phyloP scores from a whole-genome alignment of 2,113 vertebrate genomes.

The Turnix velox region DNA sequence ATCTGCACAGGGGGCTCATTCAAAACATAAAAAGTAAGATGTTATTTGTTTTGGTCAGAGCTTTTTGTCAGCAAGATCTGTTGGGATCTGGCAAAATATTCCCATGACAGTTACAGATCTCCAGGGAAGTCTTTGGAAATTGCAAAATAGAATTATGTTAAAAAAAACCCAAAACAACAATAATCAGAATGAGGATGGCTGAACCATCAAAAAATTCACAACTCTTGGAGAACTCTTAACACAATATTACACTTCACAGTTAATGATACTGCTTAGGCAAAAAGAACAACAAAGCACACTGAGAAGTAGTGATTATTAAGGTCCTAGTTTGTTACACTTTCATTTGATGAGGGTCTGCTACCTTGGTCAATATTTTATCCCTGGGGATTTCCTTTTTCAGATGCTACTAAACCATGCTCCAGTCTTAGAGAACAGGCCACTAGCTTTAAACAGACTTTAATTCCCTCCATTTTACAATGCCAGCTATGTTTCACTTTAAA shows the following conservation, averaged over 20 bases:
- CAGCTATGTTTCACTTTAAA: not conserved
- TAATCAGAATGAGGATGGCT: constrained; percentile 4
- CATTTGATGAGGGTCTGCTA: not conserved
- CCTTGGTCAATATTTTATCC: constrained; percentile 27
- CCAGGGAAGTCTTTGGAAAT: not conserved
- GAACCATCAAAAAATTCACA: not conserved
- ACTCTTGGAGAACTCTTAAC: not conserved
- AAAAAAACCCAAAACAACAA: too few relatives aligned
- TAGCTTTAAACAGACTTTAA: not conserved
- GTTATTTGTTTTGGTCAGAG: not conserved
- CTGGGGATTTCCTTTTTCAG: constrained; percentile 18
- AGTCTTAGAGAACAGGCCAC: not conserved
- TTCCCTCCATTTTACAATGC: not conserved
- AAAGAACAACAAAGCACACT: not conserved
- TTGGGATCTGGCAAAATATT: not conserved
- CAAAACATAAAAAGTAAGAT: not conserved
- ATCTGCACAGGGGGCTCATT: not conserved
- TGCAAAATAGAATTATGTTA: not conserved
- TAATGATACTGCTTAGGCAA: not conserved
- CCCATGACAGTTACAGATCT: constrained; percentile 4
- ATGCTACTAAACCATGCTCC: constrained; percentile 5
- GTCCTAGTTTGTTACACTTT: constrained; percentile 1
- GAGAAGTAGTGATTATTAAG: constrained; percentile 30
- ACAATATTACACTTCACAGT: not conserved
- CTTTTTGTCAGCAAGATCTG: not conserved